Conservation (phyloP, 2,888 invertebrate genomes). For the Limenitis camilla region DNA sequence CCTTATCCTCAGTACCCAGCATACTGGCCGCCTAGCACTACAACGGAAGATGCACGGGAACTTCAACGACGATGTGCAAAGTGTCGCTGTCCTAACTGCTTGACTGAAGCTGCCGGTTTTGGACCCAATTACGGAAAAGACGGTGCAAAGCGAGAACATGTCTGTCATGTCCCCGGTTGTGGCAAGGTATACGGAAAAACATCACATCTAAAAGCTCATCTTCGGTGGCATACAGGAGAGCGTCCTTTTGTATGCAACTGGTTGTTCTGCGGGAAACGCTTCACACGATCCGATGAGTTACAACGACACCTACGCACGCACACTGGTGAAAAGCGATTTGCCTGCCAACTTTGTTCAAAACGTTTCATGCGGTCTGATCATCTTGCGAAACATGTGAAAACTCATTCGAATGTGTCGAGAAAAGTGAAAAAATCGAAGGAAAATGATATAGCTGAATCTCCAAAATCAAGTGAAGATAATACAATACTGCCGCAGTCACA, state of each 20-base stretch:
- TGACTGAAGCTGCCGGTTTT: constrained; percentile 84
- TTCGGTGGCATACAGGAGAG: constrained; percentile 95
- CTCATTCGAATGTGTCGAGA: constrained; percentile 81
- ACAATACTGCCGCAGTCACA: constrained; percentile 25
- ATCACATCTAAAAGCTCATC: constrained; percentile 93
- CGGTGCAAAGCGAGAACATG: constrained; percentile 85
- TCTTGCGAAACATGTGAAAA: constrained; percentile 93
- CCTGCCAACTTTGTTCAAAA: constrained; percentile 90
- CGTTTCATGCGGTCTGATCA: constrained; percentile 95
- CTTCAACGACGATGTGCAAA: constrained; percentile 82
- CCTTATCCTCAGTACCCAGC: constrained; percentile 66
- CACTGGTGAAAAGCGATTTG: constrained; percentile 91
- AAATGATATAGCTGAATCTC: constrained; percentile 58
- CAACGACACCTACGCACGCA: constrained; percentile 92
- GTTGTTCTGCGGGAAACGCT: constrained; percentile 91
- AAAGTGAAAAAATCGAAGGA: constrained; percentile 62
- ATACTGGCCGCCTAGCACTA: constrained; percentile 61
- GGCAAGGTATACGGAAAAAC: constrained; percentile 93
- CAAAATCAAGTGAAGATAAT: constrained; percentile 38
- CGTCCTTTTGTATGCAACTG: constrained; percentile 92
- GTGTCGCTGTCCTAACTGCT: constrained; percentile 87
- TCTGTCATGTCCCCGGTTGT: constrained; percentile 91
- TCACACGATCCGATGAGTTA: constrained; percentile 93
- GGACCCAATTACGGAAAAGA: constrained; percentile 83
- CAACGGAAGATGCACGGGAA: constrained; percentile 65